A percentile compares a stretch with the other conserved stretches of the same genome.
These are phyloP conservation scores for Uropetala carovei DNA, from an alignment of 2,888 invertebrate species.

Conservation along the genomic window DNA sequence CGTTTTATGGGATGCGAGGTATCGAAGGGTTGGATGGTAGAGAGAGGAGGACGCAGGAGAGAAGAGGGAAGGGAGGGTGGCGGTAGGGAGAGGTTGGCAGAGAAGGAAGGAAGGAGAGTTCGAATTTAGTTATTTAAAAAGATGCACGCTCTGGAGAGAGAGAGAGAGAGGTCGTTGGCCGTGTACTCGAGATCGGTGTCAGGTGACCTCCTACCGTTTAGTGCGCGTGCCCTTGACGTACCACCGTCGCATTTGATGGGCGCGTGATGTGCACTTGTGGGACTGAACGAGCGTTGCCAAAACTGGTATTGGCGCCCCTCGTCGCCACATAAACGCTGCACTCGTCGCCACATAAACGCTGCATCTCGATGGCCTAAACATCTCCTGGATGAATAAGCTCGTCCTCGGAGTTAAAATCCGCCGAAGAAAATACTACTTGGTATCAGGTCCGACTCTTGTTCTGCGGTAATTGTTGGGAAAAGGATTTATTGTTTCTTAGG, in stretches of 20 bases:
- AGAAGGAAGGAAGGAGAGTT: background rate
- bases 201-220: background rate
- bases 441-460: no score
- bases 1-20: no score
- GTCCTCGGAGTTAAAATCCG: no score
- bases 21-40: no score
- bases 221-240: background rate
- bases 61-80: background rate
- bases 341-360: background rate
- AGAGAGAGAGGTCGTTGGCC: background rate
- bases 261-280: background rate
- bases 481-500: no score
- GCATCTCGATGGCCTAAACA: no score
- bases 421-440: no score
- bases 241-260: background rate
- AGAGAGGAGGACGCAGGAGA: no score
- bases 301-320: background rate
- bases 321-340: background rate
- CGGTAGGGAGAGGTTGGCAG: background rate
- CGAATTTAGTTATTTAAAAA: conserved; percentile 3
- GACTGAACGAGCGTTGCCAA: background rate
- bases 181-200: background rate
- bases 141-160: background rate
- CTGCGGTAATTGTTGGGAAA: no score
- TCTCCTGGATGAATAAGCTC: no score